phyloP scores from a whole-genome alignment of 1,140 invertebrate genomes.

The Heliothis virescens region DNA sequence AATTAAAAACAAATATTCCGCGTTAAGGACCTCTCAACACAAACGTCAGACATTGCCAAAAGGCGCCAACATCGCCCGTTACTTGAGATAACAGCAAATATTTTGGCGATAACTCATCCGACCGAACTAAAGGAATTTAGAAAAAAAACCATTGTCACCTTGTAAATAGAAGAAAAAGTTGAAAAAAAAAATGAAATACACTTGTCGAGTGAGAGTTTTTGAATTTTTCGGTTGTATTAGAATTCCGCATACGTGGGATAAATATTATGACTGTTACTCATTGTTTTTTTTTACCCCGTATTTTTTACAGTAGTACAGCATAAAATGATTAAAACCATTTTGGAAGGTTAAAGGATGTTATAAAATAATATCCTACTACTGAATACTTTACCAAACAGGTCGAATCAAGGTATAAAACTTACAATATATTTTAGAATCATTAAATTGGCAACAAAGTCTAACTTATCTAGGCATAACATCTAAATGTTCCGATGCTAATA shows the following conservation, averaged over 20 bases:
- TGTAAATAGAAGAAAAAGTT: not conserved
- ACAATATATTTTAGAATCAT: not conserved
- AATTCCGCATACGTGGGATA: not conserved
- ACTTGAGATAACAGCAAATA: constrained; percentile 56
- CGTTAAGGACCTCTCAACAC: not conserved
- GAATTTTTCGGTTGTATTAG: not conserved
- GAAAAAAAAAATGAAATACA: not conserved
- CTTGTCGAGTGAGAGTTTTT: not conserved
- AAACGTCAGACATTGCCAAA: constrained; percentile 13
- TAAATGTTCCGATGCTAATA: not conserved
- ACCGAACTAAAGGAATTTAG: constrained; percentile 19
- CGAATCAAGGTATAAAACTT: not conserved
- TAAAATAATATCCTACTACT: too few relatives aligned
- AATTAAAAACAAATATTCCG: too few relatives aligned
- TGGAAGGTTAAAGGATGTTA: too few relatives aligned
- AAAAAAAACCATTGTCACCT: constrained; percentile 19
- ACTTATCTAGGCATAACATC: not conserved
- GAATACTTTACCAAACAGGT: not conserved
- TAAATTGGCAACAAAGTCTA: constrained; percentile 1
- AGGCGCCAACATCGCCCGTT: constrained; percentile 50
- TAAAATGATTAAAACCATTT: too few relatives aligned
- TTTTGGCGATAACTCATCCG: constrained; percentile 55
- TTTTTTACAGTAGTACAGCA: too few relatives aligned
- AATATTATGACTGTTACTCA: too few relatives aligned
- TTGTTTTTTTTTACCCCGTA: too few relatives aligned